Conservation (phyloP, 1,140 invertebrate species). For the Listronotus bonariensis region DNA sequence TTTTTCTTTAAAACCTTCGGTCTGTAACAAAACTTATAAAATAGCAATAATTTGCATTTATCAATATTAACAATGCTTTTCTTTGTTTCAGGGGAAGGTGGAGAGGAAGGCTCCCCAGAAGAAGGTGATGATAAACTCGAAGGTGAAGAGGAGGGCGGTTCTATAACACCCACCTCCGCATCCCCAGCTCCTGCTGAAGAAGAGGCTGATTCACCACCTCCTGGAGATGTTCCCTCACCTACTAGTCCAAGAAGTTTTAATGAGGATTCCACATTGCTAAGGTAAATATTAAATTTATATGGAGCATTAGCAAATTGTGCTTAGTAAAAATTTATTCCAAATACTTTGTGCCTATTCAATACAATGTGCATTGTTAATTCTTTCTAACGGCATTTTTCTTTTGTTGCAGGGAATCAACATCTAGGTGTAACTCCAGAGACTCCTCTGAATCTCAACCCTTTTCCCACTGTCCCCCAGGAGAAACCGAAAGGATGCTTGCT, state of each 20-base stretch:
- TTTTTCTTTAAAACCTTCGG: no score
- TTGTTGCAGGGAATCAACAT: conserved; percentile 75
- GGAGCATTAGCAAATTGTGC: no score
- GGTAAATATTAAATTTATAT: no score
- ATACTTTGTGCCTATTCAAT: no score
- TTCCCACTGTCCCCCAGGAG: conserved; percentile 56
- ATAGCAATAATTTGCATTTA: no score
- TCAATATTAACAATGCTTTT: no score
- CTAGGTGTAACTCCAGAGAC: conserved; percentile 77
- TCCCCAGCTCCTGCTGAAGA: conserved; percentile 49
- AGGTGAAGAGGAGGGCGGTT: conserved; percentile 61
- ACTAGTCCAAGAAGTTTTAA: conserved; percentile 47
- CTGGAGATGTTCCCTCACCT: conserved; percentile 49
- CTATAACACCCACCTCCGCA: conserved; percentile 60
- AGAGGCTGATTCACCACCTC: conserved; percentile 47
- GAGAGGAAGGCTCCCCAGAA: conserved; percentile 60
- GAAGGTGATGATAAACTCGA: conserved; percentile 57
- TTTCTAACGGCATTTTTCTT: conserved; percentile 41
- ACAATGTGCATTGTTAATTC: no score
- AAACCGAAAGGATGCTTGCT: conserved; percentile 67
- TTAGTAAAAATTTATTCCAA: no score
- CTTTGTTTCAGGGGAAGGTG: conserved; percentile 63
- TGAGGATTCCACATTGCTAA: conserved; percentile 45
- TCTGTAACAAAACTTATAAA: no score
- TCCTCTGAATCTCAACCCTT: conserved; percentile 69